Percentiles rank a stretch among this genome's conserved stretches.
Evolutionary conservation across 2,113 vertebrate genomes (phyloP).

Genomic region (Octodon degus): DNA sequence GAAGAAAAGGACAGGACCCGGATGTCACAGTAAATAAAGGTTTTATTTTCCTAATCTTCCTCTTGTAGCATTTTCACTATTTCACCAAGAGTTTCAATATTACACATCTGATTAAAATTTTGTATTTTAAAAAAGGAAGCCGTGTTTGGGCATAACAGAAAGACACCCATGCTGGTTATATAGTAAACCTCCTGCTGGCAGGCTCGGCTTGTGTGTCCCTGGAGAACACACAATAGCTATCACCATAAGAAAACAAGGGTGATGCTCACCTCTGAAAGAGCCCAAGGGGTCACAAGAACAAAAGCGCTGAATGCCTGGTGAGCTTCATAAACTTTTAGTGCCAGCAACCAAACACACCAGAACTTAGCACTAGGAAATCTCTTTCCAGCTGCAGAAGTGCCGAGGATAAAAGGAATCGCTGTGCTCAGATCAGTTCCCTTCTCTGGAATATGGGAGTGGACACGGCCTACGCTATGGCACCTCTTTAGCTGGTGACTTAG

Average conservation of each 20-base stretch:
- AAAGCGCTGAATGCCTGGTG: background rate
- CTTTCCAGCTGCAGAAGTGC: background rate
- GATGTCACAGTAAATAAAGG: background rate
- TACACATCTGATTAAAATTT: constrained; percentile 30
- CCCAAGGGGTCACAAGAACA: background rate
- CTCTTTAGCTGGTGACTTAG: background rate
- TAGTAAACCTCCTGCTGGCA: background rate
- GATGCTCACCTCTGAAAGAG: background rate
- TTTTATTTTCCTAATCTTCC: background rate
- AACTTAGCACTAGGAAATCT: background rate
- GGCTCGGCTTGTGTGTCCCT: background rate
- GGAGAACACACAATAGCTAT: background rate
- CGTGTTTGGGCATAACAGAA: background rate
- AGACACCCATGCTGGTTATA: background rate
- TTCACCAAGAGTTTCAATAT: constrained; percentile 13
- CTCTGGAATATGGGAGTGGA: background rate
- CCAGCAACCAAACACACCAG: background rate
- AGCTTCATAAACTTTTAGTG: background rate
- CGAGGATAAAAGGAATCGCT: background rate
- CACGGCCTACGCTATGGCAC: no score
- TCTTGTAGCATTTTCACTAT: background rate
- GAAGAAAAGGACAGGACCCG: background rate
- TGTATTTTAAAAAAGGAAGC: constrained; percentile 31
- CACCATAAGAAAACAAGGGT: background rate
- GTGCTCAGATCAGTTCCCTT: background rate